These are phyloP conservation scores for Thinocorus orbignyianus DNA, from an alignment of 2,113 vertebrate species.

Conservation along the genomic window DNA sequence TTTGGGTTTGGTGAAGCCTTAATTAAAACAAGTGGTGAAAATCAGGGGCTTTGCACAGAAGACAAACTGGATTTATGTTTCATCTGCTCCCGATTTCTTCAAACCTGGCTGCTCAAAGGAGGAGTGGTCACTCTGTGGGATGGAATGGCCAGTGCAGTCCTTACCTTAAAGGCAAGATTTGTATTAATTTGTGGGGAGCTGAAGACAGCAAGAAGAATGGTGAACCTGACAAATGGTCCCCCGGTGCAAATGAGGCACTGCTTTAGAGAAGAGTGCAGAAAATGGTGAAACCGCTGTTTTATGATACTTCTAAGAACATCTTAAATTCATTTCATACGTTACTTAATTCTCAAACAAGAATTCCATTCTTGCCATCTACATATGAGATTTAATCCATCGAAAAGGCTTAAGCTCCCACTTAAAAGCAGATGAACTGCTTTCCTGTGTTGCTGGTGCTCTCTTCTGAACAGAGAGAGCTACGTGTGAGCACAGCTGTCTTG, in stretches of 20 bases:
- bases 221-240: background rate
- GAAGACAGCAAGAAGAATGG: slow-evolving; percentile 8
- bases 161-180: background rate
- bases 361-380: background rate
- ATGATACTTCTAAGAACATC: background rate
- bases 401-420: background rate
- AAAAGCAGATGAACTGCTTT: background rate
- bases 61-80: slow-evolving; percentile 58
- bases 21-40: slow-evolving; percentile 68
- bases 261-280: background rate
- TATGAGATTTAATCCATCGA: background rate
- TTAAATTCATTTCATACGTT: background rate
- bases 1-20: slow-evolving; percentile 76
- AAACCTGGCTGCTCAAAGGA: slow-evolving; percentile 3
- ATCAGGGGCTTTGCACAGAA: slow-evolving; percentile 60
- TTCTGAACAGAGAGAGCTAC: background rate
- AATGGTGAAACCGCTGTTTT: background rate
- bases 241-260: background rate
- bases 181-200: background rate
- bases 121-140: slow-evolving; percentile 2
- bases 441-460: background rate
- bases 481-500: background rate
- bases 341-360: background rate
- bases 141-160: slow-evolving; percentile 34
- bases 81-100: slow-evolving; percentile 24